Percentiles rank a stretch among this genome's conserved stretches.
These are phyloP conservation scores for Acromyrmex echinatior DNA, from an alignment of 1,140 invertebrate genomes.

Conservation along the genomic window DNA sequence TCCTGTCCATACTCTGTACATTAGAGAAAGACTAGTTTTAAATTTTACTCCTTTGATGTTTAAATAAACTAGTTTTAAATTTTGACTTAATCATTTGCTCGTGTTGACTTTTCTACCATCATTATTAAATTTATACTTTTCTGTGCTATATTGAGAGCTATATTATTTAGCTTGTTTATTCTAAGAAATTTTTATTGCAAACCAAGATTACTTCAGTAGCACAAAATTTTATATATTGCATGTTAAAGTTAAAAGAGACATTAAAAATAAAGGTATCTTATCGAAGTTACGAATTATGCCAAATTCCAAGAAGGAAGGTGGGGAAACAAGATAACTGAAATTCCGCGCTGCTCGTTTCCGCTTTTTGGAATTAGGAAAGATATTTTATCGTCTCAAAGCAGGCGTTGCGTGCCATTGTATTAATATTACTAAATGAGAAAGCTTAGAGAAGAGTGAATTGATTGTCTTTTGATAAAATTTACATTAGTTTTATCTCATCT, in stretches of 20 bases:
- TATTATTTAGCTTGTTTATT: background rate
- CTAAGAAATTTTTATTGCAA: background rate
- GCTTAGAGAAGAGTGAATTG: slow-evolving; percentile 23
- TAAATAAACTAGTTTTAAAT: too few species aligned
- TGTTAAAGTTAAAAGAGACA: background rate
- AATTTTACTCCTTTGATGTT: too few species aligned
- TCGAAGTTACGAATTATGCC: slow-evolving; percentile 39
- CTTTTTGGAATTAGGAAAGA: slow-evolving; percentile 11
- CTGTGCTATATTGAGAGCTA: background rate
- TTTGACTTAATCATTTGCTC: too few species aligned
- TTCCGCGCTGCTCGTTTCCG: slow-evolving; percentile 34
- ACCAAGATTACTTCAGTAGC: background rate
- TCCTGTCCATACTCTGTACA: too few species aligned
- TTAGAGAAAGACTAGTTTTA: too few species aligned
- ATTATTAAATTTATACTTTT: background rate
- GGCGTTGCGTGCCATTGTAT: slow-evolving; percentile 4
- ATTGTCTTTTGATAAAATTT: slow-evolving; percentile 4
- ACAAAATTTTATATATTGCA: background rate
- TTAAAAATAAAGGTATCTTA: background rate
- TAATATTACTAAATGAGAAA: slow-evolving; percentile 21
- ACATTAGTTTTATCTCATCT: slow-evolving; percentile 2
- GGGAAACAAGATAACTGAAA: slow-evolving; percentile 47
- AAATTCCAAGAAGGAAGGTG: slow-evolving; percentile 32
- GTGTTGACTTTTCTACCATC: too few species aligned
- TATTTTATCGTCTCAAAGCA: slow-evolving; percentile 45